Base-by-base conservation (phyloP, 2,888 invertebrate species). In the Standfussiana lucernea region DNA sequence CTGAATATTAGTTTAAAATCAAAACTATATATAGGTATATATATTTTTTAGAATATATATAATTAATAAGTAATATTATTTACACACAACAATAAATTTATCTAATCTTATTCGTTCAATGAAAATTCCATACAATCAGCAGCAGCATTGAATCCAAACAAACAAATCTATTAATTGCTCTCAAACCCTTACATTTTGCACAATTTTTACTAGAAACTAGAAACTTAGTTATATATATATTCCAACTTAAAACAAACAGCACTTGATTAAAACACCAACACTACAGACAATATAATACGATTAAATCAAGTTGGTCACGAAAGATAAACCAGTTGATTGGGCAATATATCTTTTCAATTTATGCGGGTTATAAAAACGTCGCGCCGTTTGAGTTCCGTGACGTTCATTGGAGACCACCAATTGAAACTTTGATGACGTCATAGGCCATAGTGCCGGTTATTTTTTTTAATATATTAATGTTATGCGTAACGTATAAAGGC, bases 281-380 rank as follows among this genome's bases (percentile, higher is more conserved):
- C 40, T 15, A 64, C 61, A 79, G 75, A 85, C 73, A 81, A 83
- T 77, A 82, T 87, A 83, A 86, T 66, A 72, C 83, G 72, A 70
- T 81, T 74, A 87, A 89, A 88, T 88, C 85, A 86, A 86, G 87
- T 88, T 82, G 82, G 75, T 85, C 84, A 86, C 82, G 83, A 83
- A 80, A 82, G 88, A 87, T 88, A 89, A 89, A 84, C 85, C 83
- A 79, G 81, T 88, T 85, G 87, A 90, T 90, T 89, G 87, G 90
- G 80, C 76, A 84, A 90, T 88, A 89, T 88, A 89, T 90, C 90
- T 89, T 89, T 88, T 88, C 88, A 89, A 90, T 90, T 90, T 91
- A 91, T 89, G 84, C 85, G 87, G 89, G 89, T 89, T 90, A 89
- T 91, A 90, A 90, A 90, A 89, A 86, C 85, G 86, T 89, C 86